Base-by-base conservation (phyloP, 2,113 vertebrate genomes). In the Bostrychus sinensis region DNA sequence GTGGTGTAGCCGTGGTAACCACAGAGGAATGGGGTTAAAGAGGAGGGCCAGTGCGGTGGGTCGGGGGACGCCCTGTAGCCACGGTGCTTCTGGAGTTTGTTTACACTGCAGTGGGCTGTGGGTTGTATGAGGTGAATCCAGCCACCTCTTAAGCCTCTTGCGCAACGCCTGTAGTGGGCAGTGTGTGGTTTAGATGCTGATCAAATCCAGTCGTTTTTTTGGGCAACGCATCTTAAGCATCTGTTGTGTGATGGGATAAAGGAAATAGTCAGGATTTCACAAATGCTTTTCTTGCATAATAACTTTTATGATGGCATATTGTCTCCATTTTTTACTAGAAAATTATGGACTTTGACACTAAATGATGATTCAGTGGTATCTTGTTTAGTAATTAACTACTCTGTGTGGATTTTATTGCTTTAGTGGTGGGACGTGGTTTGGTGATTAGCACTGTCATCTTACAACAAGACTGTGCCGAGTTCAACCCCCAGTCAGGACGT, bases 41-140 rank as follows among this genome's bases (percentile, higher is more conserved):
- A 79, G 81, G 64, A 34, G 32, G n/a, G n/a, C n/a, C n/a, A n/a
- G n/a, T n/a, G 77, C 84, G 72, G 57, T 48, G 72, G 80, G 67
- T 71, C 75, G 65, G 62, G 72, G 56, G 64, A 67, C 19, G 42
- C 61, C 70, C 72, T 56, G 48, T 79, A 80, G 80, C 82, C 83
- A 82, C 70, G 76, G 78, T 82, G 84, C 86, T 84, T 85, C 76
- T 77, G 78, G 83, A 81, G 70, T 87, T 89, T 86, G 82, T 87
- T 90, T 84, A 86, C 70, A 80, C 56, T 64, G 72, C 5, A 56
- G 62, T 70, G 56, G 60, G 63, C 67, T 79, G 72, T 66, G 77
- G 71, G 75, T 77, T 81, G 56, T 67, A 54, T 14, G 56, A 74
- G 73, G 75, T 71, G 64, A 72, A 70, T 57, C 48, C 74, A 70